These are phyloP conservation scores for Hippoglossus hippoglossus DNA, from an alignment of 2,797 vertebrate genomes.

Conservation along the genomic window DNA sequence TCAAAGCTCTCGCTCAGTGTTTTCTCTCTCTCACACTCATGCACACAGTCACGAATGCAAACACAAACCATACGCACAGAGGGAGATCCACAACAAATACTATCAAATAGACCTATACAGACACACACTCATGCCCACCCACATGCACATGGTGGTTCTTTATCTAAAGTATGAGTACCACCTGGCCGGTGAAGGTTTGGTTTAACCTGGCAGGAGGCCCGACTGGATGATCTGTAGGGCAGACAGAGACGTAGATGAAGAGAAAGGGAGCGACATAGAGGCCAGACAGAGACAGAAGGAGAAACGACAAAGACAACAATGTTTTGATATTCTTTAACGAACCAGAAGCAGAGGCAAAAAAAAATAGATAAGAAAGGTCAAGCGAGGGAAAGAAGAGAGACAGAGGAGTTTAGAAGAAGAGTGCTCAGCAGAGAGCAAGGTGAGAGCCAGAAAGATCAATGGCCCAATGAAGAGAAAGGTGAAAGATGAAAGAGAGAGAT, in stretches of 20 bases:
- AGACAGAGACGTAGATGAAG: conserved; percentile 37
- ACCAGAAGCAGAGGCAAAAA: conserved; percentile 18
- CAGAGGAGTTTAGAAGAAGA: conserved; percentile 48
- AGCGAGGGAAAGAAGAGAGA: conserved; percentile 32
- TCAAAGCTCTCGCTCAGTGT: conserved; percentile 63
- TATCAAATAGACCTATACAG: conserved; percentile 22
- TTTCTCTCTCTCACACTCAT: conserved; percentile 25
- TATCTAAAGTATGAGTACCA: conserved; percentile 62
- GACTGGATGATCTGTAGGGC: conserved; percentile 57
- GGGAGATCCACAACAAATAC: conserved; percentile 17
- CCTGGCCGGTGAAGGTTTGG: conserved; percentile 67
- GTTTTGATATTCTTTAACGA: conserved; percentile 62
- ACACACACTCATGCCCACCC: conserved; percentile 15
- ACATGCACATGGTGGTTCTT: conserved; percentile 40
- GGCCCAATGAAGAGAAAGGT: conserved; percentile 63
- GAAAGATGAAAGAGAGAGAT: conserved; percentile 60
- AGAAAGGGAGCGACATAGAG: conserved; percentile 30
- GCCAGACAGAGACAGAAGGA: conserved; percentile 35
- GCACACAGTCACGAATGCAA: conserved; percentile 37
- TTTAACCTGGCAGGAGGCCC: conserved; percentile 54
- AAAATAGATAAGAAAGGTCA: conserved; percentile 58
- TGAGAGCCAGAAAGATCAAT: conserved; percentile 65
- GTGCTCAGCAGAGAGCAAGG: conserved; percentile 48
- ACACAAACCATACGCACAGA: conserved; percentile 29
- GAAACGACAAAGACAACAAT: conserved; percentile 25